Percentiles rank a stretch among this genome's conserved stretches.
Evolutionary conservation across 2,113 vertebrate species (phyloP).

Genomic region (Engraulis encrasicolus): DNA sequence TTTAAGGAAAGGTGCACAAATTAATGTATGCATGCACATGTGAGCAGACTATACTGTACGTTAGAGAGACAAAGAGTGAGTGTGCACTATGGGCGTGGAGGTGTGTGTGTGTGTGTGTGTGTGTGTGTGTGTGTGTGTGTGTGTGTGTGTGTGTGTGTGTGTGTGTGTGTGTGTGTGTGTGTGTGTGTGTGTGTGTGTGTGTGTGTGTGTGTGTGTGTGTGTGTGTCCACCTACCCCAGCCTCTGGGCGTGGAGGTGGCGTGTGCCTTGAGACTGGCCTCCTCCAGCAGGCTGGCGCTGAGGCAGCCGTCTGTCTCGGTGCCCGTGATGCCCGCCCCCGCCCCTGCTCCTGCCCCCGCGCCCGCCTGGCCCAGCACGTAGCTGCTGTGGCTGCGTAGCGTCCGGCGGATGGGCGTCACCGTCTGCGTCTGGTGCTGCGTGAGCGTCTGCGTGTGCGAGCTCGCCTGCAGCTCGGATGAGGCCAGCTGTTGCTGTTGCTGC

Average conservation of each 20-base stretch:
- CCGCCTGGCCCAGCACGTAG: slow-evolving; percentile 53
- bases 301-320: slow-evolving; percentile 62
- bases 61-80: too few species aligned
- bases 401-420: slow-evolving; percentile 61
- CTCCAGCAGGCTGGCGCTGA: slow-evolving; percentile 72
- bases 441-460: slow-evolving; percentile 42
- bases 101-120: too few species aligned
- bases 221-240: slow-evolving; percentile 78
- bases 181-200: background rate
- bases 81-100: too few species aligned
- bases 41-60: too few species aligned
- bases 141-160: background rate
- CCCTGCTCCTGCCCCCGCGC: too few species aligned
- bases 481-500: slow-evolving; percentile 56
- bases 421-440: slow-evolving; percentile 60
- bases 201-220: background rate
- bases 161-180: background rate
- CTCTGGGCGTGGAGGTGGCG: slow-evolving; percentile 73
- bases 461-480: background rate
- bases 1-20: too few species aligned
- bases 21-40: too few species aligned
- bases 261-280: slow-evolving; percentile 83
- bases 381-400: slow-evolving; percentile 62
- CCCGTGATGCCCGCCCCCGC: too few species aligned
- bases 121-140: background rate